A percentile compares a stretch with the other conserved stretches of the same genome.
These are phyloP conservation scores for Scylla paramamosain DNA, from an alignment of 1,140 invertebrate genomes.

Conservation along the genomic window DNA sequence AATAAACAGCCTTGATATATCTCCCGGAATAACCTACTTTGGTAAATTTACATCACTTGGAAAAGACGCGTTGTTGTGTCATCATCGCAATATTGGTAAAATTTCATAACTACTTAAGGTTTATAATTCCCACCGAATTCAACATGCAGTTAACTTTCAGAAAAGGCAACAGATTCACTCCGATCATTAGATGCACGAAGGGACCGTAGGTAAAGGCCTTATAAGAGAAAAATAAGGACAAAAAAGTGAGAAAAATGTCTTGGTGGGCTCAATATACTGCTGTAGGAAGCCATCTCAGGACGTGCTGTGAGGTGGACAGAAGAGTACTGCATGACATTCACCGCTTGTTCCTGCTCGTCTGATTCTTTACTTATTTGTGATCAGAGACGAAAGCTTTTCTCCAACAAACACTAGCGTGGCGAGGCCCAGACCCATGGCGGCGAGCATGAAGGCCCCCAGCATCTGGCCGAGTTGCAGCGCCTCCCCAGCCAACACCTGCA, in stretches of 20 bases:
- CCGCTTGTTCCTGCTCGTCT: background rate
- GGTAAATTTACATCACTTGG: too few species aligned
- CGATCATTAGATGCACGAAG: too few species aligned
- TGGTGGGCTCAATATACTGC: too few species aligned
- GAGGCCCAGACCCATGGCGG: background rate
- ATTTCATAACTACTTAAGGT: too few species aligned
- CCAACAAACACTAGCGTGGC: background rate
- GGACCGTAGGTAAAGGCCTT: too few species aligned
- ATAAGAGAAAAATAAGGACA: background rate
- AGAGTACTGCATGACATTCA: background rate
- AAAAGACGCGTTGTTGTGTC: too few species aligned
- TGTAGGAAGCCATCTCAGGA: background rate
- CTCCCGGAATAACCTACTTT: too few species aligned
- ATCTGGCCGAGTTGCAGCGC: conserved; percentile 33
- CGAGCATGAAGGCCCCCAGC: conserved; percentile 55
- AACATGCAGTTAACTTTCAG: too few species aligned
- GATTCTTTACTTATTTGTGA: background rate
- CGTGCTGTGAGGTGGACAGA: background rate
- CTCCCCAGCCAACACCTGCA: conserved; percentile 7
- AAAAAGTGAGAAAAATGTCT: background rate
- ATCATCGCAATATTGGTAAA: too few species aligned
- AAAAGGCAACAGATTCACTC: too few species aligned
- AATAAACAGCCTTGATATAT: too few species aligned
- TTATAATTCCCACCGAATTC: too few species aligned
- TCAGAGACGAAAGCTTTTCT: background rate